Evolutionary conservation across 2,797 vertebrate genomes (phyloP).

Genomic region (Petrocephalus schoutedeni): DNA sequence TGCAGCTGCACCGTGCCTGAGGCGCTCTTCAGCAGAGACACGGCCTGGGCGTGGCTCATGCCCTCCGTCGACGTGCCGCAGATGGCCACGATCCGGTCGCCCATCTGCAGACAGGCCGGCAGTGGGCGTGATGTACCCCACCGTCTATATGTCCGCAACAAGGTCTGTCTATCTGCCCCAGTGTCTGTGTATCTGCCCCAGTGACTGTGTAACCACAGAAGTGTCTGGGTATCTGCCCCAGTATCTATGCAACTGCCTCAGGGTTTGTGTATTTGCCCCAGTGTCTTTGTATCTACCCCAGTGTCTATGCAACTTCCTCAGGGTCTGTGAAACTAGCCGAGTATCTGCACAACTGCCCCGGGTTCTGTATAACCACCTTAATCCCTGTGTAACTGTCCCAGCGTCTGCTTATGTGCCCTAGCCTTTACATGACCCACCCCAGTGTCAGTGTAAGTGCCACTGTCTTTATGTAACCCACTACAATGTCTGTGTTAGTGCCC

Average conservation of each 20-base stretch:
- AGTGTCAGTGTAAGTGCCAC: neutral
- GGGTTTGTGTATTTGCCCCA: neutral
- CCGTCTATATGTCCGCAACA: neutral
- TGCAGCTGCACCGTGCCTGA: conserved; percentile 82
- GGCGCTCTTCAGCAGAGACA: conserved; percentile 82
- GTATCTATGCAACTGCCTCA: neutral
- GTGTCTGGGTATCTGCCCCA: neutral
- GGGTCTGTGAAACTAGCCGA: neutral
- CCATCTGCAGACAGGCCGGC: conserved; percentile 66
- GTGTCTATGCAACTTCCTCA: too few species aligned
- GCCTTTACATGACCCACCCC: neutral
- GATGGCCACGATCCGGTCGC: conserved; percentile 88
- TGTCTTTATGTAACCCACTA: neutral
- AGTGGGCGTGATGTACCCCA: neutral
- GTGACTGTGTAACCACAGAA: neutral
- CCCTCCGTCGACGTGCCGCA: conserved; percentile 82
- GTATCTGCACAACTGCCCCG: neutral
- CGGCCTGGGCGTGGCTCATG: conserved; percentile 90
- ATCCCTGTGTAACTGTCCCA: neutral
- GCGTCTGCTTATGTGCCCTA: too few species aligned
- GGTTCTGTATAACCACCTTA: neutral
- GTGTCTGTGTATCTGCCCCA: neutral
- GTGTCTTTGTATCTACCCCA: neutral
- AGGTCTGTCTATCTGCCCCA: neutral
- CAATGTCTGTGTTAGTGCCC: neutral